Percentiles rank a stretch among this genome's conserved stretches.
These are phyloP conservation scores for Tenthredo livida DNA, from an alignment of 2,888 invertebrate genomes.

Conservation along the genomic window DNA sequence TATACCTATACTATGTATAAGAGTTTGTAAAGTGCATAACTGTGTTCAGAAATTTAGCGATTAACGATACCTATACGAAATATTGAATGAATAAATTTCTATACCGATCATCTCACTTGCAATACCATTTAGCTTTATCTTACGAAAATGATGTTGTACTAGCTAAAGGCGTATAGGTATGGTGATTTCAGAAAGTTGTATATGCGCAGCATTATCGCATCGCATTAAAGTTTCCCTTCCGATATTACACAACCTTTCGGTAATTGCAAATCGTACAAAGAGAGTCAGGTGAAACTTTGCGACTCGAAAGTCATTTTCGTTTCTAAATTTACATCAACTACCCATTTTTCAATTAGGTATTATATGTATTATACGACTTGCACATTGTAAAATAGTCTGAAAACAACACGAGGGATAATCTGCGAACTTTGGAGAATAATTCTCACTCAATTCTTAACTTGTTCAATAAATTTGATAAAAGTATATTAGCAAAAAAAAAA, in stretches of 20 bases:
- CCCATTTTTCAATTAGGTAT: neutral
- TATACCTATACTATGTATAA: too few species aligned
- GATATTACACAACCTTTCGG: conserved; percentile 18
- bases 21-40: neutral
- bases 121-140: neutral
- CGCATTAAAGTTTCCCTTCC: conserved; percentile 1
- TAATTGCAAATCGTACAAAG: conserved; percentile 33
- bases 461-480: neutral
- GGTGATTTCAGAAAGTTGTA: conserved; percentile 2
- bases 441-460: neutral
- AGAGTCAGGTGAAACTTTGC: conserved; percentile 2
- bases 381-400: neutral
- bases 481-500: neutral
- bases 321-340: neutral
- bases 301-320: neutral
- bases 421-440: too few species aligned
- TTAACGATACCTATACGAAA: neutral
- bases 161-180: neutral
- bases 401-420: too few species aligned
- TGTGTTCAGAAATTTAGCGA: neutral
- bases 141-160: neutral
- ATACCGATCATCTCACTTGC: neutral
- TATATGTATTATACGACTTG: neutral
- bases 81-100: neutral
- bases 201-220: conserved; percentile 6